Base-by-base conservation (phyloP, 2,888 invertebrate genomes). In the Plagodis pulveraria region DNA sequence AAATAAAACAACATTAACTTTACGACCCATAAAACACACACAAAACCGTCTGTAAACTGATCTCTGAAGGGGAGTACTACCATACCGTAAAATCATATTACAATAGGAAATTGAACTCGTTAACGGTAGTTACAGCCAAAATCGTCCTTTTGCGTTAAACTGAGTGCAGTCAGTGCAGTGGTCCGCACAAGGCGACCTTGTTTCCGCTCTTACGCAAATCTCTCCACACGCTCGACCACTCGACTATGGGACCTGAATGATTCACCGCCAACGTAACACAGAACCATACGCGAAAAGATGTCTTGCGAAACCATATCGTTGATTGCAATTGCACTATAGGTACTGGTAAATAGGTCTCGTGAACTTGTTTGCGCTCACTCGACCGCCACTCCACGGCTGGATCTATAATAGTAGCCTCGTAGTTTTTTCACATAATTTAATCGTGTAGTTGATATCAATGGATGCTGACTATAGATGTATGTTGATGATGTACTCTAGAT, bases 121-220 rank as follows among this genome's bases (percentile, higher is more conserved):
- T n/a, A n/a, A n/a, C n/a, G 22, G 22, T 22, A 22, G 22, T 22
- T 22, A 22, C 22, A 22, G 22, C 22, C 22, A 22, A 22, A 22
- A 22, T 22, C 22, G 22, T 22, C 22, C 1, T 2, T 22, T 22
- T 22, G 22, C 42, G 42, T 8, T 65, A 64, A 66, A 65, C 68
- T 65, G 67, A 76, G 76, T 76, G 72, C 74, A 71, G 67, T 64
- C 68, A 76, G 76, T 76, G 72, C 74, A 71, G 67, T 64, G 69
- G 70, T 72, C 69, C 67, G 70, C 67, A 66, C 76, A 74, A 77
- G 73, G 72, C 70, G 70, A 71, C 77, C 74, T 71, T 72, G 73
- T 79, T 79, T 77, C 78, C 74, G 73, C 70, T 77, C 6, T 49
- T 50, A 73, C 76, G 76, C 77, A 80, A 81, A 76, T 71, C 69